Conservation (phyloP, 2,888 invertebrate species). For the Luperina testacea region DNA sequence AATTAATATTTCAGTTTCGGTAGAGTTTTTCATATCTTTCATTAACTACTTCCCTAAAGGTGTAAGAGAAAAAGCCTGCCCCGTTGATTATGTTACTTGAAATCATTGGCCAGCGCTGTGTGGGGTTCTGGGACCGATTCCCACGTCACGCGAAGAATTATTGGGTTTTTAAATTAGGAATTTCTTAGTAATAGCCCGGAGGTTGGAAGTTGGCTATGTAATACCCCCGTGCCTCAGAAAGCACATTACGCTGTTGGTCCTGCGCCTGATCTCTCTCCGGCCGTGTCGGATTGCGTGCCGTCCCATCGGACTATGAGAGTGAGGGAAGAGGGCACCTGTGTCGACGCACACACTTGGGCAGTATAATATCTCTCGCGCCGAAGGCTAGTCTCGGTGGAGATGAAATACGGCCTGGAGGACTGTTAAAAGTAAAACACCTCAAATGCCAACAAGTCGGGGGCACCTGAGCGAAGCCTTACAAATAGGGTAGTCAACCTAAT, state of each 20-base stretch:
- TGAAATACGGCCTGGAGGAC: not conserved
- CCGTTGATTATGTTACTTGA: too few species aligned
- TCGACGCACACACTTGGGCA: not conserved
- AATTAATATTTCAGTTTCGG: not conserved
- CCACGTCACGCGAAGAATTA: not conserved
- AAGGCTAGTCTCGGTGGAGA: not conserved
- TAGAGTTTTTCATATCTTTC: not conserved
- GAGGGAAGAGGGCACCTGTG: not conserved
- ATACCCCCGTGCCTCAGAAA: not conserved
- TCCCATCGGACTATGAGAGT: not conserved
- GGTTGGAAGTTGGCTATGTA: not conserved
- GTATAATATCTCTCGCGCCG: not conserved
- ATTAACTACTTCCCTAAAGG: not conserved
- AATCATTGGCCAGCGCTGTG: too few species aligned
- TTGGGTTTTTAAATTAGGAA: not conserved
- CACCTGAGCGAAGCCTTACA: constrained; percentile 44
- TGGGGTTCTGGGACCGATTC: not conserved
- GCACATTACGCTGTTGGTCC: not conserved
- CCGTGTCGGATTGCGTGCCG: not conserved
- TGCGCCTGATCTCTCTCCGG: not conserved
- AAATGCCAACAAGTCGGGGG: constrained; percentile 36
- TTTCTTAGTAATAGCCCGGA: not conserved
- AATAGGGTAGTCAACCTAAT: constrained; percentile 54
- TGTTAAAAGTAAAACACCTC: constrained; percentile 26
- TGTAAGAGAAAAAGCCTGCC: too few species aligned